Base-by-base conservation (phyloP, 2,888 invertebrate species). In the Acanthopleura granulata region DNA sequence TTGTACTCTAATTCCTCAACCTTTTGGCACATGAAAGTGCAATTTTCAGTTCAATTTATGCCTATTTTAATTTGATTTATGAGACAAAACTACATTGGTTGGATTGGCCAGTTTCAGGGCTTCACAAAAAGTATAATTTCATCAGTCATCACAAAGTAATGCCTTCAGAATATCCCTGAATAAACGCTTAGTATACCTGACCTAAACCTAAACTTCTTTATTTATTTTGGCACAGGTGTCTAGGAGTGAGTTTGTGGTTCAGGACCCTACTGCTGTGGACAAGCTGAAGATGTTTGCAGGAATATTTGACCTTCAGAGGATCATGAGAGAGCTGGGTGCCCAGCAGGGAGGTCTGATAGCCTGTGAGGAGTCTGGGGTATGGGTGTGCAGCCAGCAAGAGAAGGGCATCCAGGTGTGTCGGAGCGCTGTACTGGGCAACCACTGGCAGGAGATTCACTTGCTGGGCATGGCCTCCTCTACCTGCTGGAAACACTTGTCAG, bases 371-470 rank as follows among this genome's bases (percentile, higher is more conserved):
- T 80, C 78, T 40, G 88, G 88, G 0, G 78, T 87, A 1, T 89
- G 87, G 87, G 80, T 87, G 74, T 86, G 87, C 73, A 85, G 86
- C 3, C 85, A 86, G 11, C 84, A 79, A 73, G 85, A 84, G 75
- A 84, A 86, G 76, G 76, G 82, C 0, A 74, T 89, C 0, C 83
- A 87, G 51, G 83, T 86, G 3, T 89, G 89, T 74, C 76, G 85
- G 61, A 85, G 88, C 25, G 85, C 80, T 77, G 77, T 89, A 12
- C 81, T 85, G 81, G 89, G 89, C 87, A 77, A 89, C 76, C 75
- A 80, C 15, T 89, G 89, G 89, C 75, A 80, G 22, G 79, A 80
- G 14, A 83, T 82, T 15, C 81, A 82, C 18, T 85, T 86, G 16
- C 76, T 78, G 25, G 86, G 84, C 14, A 83, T 89, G 80, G 79